Evolutionary conservation across 1,140 invertebrate species (phyloP).

Genomic region (Tachypleus tridentatus): DNA sequence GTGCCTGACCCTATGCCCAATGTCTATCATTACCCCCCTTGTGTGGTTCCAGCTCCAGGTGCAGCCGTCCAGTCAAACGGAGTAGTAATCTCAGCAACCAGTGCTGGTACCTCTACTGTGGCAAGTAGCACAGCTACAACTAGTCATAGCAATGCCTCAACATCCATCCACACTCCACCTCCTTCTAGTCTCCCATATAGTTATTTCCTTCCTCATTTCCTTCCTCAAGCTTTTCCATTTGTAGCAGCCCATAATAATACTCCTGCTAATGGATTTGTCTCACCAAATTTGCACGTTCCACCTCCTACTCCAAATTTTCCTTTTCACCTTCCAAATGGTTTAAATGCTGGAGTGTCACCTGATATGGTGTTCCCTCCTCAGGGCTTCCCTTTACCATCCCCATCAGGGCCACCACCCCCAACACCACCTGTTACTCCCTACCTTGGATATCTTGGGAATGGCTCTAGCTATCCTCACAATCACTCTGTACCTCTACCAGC

Average conservation of each 20-base stretch:
- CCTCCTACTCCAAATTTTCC: conserved; percentile 13
- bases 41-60: conserved; percentile 1
- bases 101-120: conserved; percentile 13
- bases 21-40: conserved; percentile 5
- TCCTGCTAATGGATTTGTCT: conserved; percentile 16
- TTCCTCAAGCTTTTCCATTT: conserved; percentile 19
- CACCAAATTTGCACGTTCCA: conserved; percentile 7
- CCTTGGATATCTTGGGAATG: too few relatives aligned
- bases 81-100: conserved; percentile 8
- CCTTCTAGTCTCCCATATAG: conserved; percentile 10
- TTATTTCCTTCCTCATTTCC: conserved; percentile 11
- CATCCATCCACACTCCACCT: conserved; percentile 6
- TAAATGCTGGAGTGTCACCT: conserved; percentile 14
- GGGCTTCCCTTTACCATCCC: conserved; percentile 13
- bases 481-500: too few relatives aligned
- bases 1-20: neutral
- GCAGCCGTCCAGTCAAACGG: conserved; percentile 5
- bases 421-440: conserved; percentile 11
- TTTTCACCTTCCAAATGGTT: conserved; percentile 18
- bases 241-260: conserved; percentile 10
- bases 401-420: conserved; percentile 12
- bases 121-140: conserved; percentile 15
- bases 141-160: conserved; percentile 9
- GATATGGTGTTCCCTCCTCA: conserved; percentile 19
- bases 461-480: too few relatives aligned